These are phyloP conservation scores for Pterostichus madidus DNA, from an alignment of 2,888 invertebrate species.

Conservation along the genomic window DNA sequence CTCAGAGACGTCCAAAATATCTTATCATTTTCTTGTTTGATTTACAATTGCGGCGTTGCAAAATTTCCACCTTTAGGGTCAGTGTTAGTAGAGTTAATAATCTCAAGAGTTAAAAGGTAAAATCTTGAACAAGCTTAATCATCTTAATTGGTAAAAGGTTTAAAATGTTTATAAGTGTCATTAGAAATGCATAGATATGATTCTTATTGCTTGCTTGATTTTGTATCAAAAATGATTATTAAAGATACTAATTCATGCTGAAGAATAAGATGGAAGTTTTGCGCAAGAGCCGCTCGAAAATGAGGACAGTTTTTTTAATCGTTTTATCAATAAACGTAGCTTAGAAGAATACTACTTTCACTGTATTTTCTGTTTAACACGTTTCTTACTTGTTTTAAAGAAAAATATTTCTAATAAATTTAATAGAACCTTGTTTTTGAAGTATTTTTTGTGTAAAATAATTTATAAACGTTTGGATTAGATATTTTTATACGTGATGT, in stretches of 20 bases:
- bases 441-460: too few relatives aligned
- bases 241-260: neutral
- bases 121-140: neutral
- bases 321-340: too few relatives aligned
- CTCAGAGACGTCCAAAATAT: neutral
- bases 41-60: neutral
- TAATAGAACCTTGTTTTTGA: too few relatives aligned
- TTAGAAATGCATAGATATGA: slow-evolving; percentile 41
- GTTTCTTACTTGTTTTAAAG: too few relatives aligned
- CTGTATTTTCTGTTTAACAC: too few relatives aligned
- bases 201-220: slow-evolving; percentile 22
- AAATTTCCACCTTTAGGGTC: neutral
- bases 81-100: neutral
- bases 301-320: too few relatives aligned
- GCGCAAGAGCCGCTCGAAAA: too few relatives aligned
- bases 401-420: too few relatives aligned
- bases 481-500: too few relatives aligned
- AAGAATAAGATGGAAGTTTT: too few relatives aligned
- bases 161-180: neutral
- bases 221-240: neutral
- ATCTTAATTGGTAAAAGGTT: slow-evolving; percentile 2
- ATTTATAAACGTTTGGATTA: too few relatives aligned
- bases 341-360: too few relatives aligned
- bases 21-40: slow-evolving; percentile 15
- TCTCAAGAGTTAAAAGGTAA: neutral